A percentile compares a stretch with the other conserved stretches of the same genome.
phyloP scores from a whole-genome alignment of 1,140 invertebrate genomes.

The Meloidogyne hapla region DNA sequence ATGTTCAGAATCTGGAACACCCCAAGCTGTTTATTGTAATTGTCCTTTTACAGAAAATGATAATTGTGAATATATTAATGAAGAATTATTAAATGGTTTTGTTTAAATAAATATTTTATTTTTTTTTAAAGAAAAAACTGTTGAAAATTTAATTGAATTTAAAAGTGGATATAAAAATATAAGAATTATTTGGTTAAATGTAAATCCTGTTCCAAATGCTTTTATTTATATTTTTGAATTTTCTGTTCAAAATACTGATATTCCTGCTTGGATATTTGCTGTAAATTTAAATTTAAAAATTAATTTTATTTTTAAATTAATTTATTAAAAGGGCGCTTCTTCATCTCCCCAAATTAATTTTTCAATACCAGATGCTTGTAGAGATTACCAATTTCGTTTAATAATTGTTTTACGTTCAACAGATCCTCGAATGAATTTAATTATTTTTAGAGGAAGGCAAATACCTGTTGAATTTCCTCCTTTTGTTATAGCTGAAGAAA shows the following conservation, averaged over 20 bases:
- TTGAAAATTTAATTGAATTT: conserved; percentile 21
- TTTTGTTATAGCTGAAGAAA: conserved; percentile 45
- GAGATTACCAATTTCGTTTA: conserved; percentile 51
- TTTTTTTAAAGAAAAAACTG: conserved; percentile 30
- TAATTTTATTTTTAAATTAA: not conserved
- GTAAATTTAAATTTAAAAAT: conserved; percentile 22
- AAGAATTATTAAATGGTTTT: conserved; percentile 46
- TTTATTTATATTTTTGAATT: conserved; percentile 54
- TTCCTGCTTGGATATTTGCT: conserved; percentile 52
- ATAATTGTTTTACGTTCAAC: conserved; percentile 50
- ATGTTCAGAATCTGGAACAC: conserved; percentile 47
- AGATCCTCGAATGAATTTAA: conserved; percentile 38
- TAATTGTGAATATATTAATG: conserved; percentile 46
- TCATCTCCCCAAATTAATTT: conserved; percentile 49
- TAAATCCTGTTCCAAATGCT: conserved; percentile 38
- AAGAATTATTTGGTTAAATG: conserved; percentile 39
- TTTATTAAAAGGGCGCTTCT: conserved; percentile 51
- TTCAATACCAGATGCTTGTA: conserved; percentile 44
- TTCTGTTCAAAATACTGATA: conserved; percentile 40
- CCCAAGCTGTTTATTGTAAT: conserved; percentile 56
- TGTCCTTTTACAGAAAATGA: conserved; percentile 44
- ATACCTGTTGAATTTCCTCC: conserved; percentile 44
- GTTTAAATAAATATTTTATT: not conserved
- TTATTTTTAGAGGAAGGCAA: conserved; percentile 38
- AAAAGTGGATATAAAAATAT: conserved; percentile 45